These are phyloP conservation scores for Drosophila melanosoma DNA, from an alignment of 2,888 invertebrate genomes.

Conservation along the genomic window DNA sequence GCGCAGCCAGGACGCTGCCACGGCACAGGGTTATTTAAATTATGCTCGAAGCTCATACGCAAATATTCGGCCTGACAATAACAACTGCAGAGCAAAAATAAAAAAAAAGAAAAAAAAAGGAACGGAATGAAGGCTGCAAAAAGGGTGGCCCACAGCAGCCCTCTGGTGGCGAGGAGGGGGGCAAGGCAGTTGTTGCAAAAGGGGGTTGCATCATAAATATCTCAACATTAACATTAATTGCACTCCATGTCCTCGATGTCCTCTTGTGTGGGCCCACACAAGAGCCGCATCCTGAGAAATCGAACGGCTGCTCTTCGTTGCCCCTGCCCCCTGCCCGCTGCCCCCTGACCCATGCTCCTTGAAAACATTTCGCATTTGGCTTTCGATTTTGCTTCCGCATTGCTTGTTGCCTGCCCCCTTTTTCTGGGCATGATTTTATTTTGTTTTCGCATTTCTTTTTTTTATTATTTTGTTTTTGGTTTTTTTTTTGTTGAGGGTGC, in stretches of 20 bases:
- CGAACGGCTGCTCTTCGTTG: constrained; percentile 65
- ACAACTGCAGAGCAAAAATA: not conserved
- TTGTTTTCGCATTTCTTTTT: not conserved
- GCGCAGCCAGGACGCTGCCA: not conserved
- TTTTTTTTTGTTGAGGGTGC: constrained; percentile 51
- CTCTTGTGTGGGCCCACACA: constrained; percentile 82
- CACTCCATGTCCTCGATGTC: constrained; percentile 84
- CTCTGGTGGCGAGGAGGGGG: constrained; percentile 4
- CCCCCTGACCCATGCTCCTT: constrained; percentile 22
- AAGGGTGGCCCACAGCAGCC: constrained; percentile 54
- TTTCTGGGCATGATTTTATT: constrained; percentile 18
- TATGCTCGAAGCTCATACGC: constrained; percentile 61
- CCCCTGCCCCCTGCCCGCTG: not conserved
- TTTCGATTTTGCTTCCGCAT: not conserved
- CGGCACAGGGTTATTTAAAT: constrained; percentile 62
- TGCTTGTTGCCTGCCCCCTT: constrained; percentile 8
- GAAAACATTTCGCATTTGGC: constrained; percentile 5
- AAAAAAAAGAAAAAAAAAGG: not conserved
- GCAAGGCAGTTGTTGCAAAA: constrained; percentile 31
- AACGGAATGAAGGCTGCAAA: not conserved
- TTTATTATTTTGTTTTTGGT: constrained; percentile 10
- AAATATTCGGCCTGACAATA: constrained; percentile 47
- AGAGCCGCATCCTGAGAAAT: constrained; percentile 74
- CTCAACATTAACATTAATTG: constrained; percentile 84
- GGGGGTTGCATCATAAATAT: constrained; percentile 81